Base-by-base conservation (phyloP, 2,797 vertebrate genomes). In the Myoxocephalus aenaeus region DNA sequence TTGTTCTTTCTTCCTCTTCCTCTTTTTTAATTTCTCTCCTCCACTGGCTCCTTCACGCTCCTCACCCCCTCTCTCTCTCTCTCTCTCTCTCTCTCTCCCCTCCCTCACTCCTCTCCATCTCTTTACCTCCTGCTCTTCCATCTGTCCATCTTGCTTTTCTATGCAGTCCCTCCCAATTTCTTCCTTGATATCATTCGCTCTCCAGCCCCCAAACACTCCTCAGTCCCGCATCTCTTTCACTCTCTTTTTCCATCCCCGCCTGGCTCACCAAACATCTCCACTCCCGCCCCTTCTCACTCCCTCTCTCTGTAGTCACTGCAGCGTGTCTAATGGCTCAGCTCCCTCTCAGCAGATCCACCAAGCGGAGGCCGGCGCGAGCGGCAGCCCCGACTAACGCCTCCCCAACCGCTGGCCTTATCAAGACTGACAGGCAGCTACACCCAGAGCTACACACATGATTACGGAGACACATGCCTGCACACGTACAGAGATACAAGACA, bases 261-360 rank as follows among this genome's bases (percentile, higher is more conserved):
- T 64, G 54, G 69, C 77, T 79, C 83, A 54, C 83, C 8, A 75
- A 74, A 67, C 65, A 78, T 80, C 79, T 77, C 54, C 82, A 59
- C 63, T 62, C 66, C 77, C 73, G 29, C 70, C 67, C 66, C 50
- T 46, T 46, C 78, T 74, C 77, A 17, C 64, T 46, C 73, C 42
- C 63, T 71, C 85, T 59, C 81, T 85, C 80, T 89, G 71, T 76
- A 90, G 84, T 85, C 90, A 92, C 91, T 93, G 92, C 90, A 92
- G 93, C 90, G 58, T 93, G 86, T 92, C 91, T 92, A 93, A 93
- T 92, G 91, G 87, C 73, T 88, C 77, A 34, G 84, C 87, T 91
- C 84, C 83, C 80, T 83, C 86, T 87, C 87, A 88, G 90, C 89
- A 88, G 86, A 92, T 90, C 86, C 88, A 85, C 86, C 86, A 86